Conservation (phyloP, 2,888 invertebrate species). For the Deilephila porcellus region DNA sequence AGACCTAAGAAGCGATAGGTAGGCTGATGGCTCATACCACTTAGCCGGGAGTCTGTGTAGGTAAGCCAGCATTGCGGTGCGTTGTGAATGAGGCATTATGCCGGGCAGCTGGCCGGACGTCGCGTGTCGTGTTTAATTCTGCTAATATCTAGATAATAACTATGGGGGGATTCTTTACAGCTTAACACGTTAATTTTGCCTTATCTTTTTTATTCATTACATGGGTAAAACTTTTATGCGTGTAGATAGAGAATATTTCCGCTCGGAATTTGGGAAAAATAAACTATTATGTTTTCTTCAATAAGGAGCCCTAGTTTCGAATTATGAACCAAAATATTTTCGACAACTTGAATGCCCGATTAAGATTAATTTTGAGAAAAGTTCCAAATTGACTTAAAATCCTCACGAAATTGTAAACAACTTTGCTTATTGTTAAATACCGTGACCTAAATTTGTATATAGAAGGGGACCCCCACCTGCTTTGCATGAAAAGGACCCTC, state of each 20-base stretch:
- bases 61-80: neutral
- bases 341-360: no score
- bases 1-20: no score
- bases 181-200: neutral
- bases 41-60: neutral
- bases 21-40: neutral
- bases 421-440: neutral
- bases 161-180: neutral
- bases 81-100: constrained; percentile 28
- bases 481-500: constrained; percentile 40
- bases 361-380: no score
- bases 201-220: neutral
- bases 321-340: no score
- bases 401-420: neutral
- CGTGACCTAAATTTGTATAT: constrained; percentile 49
- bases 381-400: neutral
- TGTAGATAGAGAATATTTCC: no score
- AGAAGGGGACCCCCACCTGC: constrained; percentile 46
- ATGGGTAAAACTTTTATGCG: no score
- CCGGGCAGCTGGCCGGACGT: constrained; percentile 39
- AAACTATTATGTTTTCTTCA: no score
- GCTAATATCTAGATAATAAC: neutral
- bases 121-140: constrained; percentile 13
- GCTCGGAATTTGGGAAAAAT: no score
- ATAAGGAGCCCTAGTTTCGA: no score